Percentiles rank a stretch among this genome's conserved stretches.
Conservation (phyloP, 2,113 vertebrate species). For the Pseudopodoces humilis region DNA sequence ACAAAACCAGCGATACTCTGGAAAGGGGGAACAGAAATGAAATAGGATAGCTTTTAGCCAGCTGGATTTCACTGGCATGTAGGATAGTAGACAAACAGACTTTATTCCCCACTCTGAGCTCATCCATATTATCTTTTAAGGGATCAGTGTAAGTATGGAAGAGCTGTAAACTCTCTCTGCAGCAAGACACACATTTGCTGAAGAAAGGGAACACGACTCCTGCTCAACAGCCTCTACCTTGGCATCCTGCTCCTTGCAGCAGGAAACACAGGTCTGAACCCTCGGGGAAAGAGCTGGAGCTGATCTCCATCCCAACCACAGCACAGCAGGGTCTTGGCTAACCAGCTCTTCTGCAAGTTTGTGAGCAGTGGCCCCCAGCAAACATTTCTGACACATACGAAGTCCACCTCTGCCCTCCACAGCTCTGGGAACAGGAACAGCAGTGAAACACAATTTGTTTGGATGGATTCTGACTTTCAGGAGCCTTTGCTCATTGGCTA, state of each 20-base stretch:
- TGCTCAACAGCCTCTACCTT: background rate
- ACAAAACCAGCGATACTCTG: background rate
- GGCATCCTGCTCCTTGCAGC: background rate
- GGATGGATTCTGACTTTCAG: background rate
- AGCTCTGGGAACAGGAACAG: background rate
- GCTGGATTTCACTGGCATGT: background rate
- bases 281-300: background rate
- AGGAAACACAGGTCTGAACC: background rate
- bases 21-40: background rate
- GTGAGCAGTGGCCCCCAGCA: background rate
- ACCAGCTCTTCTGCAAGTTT: background rate
- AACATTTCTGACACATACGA: background rate
- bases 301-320: background rate
- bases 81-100: background rate
- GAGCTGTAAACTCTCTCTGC: background rate
- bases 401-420: fast-evolving
- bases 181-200: background rate
- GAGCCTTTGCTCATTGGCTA: background rate
- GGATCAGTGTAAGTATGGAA: background rate
- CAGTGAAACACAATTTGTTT: background rate
- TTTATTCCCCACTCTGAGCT: background rate
- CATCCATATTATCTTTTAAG: background rate
- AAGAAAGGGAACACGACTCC: background rate
- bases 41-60: background rate
- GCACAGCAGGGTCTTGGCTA: background rate